Percentiles rank a stretch among this genome's conserved stretches.
phyloP scores from a whole-genome alignment of 2,797 vertebrate species.

The Poeciliopsis turneri region DNA sequence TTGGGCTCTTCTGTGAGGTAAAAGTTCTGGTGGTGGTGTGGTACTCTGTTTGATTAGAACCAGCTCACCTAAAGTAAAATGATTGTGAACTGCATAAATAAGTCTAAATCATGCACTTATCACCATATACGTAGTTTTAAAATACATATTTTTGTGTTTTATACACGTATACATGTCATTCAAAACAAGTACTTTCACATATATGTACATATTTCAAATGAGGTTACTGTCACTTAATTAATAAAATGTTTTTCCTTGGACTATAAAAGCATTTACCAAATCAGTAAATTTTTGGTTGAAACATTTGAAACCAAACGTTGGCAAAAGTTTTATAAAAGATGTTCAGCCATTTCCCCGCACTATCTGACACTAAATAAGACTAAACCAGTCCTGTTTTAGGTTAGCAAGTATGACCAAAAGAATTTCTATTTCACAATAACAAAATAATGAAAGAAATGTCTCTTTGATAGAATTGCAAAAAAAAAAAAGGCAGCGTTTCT shows the following conservation, averaged over 20 bases:
- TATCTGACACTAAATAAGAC: not conserved
- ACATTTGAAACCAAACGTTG: not conserved
- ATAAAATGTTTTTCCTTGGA: not conserved
- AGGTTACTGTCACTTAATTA: not conserved
- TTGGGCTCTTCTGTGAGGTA: conserved; percentile 52
- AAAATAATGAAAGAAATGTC: not conserved
- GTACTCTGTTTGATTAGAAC: not conserved
- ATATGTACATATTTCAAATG: not conserved
- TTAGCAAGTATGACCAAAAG: not conserved
- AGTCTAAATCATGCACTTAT: not conserved
- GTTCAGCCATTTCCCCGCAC: not conserved
- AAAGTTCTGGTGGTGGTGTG: conserved; percentile 7
- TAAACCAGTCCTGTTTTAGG: not conserved
- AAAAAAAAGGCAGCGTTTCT: not conserved
- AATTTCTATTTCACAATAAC: not conserved
- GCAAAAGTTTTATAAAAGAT: not conserved
- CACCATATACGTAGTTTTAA: not conserved
- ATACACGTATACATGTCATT: not conserved
- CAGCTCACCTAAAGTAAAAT: not conserved
- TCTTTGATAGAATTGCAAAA: not conserved
- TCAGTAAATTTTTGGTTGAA: not conserved
- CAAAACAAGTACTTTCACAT: not conserved
- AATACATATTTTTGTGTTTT: not conserved
- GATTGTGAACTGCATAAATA: not conserved
- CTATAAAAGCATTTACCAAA: not conserved